Conservation (phyloP, 2,888 invertebrate species). For the Quadroppia sp. region DNA sequence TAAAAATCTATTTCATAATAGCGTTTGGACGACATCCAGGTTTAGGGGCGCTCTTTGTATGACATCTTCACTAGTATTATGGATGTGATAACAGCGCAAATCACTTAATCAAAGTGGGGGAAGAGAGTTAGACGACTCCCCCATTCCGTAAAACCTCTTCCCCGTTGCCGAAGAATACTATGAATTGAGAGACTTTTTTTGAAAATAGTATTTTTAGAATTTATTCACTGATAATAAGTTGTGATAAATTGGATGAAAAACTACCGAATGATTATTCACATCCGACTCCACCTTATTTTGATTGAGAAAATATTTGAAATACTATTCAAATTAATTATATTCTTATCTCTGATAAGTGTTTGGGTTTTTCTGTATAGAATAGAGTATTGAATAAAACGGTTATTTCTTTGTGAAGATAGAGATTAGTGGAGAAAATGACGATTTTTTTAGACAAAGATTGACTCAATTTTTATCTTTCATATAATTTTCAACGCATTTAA, state of each 20-base stretch:
- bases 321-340: background rate
- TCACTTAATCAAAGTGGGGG: background rate
- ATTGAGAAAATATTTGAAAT: background rate
- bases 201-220: background rate
- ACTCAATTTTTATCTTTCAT: too few relatives aligned
- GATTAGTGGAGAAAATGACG: too few relatives aligned
- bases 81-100: background rate
- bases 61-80: background rate
- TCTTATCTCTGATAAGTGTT: background rate
- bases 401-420: too few relatives aligned
- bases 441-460: too few relatives aligned
- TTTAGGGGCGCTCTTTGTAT: background rate
- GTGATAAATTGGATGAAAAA: background rate
- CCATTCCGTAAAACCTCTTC: too few relatives aligned
- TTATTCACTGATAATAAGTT: background rate
- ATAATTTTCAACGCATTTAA: too few relatives aligned
- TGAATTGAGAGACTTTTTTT: too few relatives aligned
- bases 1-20: background rate
- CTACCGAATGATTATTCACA: background rate
- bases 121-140: background rate
- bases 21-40: background rate
- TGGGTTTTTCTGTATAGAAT: too few relatives aligned
- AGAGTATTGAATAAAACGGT: too few relatives aligned
- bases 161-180: too few relatives aligned
- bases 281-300: background rate